Evolutionary conservation across 2,113 vertebrate genomes (phyloP).

Genomic region (Rafetus swinhoei): DNA sequence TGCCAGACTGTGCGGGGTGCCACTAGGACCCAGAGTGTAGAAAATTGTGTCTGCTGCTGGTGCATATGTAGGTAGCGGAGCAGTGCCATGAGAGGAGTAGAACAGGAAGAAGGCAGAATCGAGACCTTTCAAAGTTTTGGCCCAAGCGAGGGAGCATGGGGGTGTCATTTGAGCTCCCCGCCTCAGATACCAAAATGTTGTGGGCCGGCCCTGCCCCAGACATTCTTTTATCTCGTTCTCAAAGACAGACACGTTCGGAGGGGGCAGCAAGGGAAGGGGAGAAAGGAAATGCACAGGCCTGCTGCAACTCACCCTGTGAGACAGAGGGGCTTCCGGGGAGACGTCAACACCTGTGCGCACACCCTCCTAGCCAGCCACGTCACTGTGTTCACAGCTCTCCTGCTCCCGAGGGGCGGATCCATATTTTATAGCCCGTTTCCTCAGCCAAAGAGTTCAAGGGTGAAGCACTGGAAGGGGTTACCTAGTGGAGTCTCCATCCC

Average conservation of each 20-base stretch:
- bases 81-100: too few relatives aligned
- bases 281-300: not conserved
- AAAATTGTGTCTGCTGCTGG: too few relatives aligned
- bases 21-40: too few relatives aligned
- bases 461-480: too few relatives aligned
- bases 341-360: fast-evolving
- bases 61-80: too few relatives aligned
- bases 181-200: too few relatives aligned
- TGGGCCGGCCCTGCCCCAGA: not conserved
- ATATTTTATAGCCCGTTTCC: slow-evolving; percentile 1
- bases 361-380: not conserved
- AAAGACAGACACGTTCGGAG: not conserved
- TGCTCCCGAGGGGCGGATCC: not conserved
- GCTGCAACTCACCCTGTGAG: not conserved
- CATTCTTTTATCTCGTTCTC: not conserved
- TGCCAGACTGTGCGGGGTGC: too few relatives aligned
- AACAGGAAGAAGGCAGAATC: too few relatives aligned
- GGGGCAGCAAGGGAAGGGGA: not conserved
- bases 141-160: too few relatives aligned
- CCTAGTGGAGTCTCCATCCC: too few relatives aligned
- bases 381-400: not conserved
- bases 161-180: too few relatives aligned
- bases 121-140: too few relatives aligned
- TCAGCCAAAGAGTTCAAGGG: not conserved
- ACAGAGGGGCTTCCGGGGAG: not conserved